Evolutionary conservation across 2,113 vertebrate species (phyloP).

Genomic region (Phyllopteryx taeniolatus): DNA sequence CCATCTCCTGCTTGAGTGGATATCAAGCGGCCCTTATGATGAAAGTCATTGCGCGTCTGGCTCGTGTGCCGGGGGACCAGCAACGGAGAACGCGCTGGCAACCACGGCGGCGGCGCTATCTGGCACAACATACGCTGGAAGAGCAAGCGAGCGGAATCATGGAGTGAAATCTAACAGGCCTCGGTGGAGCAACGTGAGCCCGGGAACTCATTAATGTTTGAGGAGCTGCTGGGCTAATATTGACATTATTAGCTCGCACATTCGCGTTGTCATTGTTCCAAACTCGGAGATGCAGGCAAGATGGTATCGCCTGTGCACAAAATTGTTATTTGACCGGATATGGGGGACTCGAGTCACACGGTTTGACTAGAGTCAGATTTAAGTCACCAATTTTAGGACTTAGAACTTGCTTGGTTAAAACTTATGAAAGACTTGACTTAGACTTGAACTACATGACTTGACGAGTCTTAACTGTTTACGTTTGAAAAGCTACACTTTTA

Average conservation of each 20-base stretch:
- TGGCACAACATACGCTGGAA: slow-evolving; percentile 48
- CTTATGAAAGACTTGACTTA: too few relatives aligned
- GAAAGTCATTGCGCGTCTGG: slow-evolving; percentile 57
- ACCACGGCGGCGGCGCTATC: slow-evolving; percentile 51
- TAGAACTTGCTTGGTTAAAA: too few relatives aligned
- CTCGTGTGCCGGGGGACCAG: slow-evolving; percentile 41
- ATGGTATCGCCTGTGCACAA: slow-evolving; percentile 9
- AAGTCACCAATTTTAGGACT: not conserved
- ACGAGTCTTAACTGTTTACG: too few relatives aligned
- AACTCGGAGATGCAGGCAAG: slow-evolving; percentile 13
- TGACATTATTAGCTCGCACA: slow-evolving; percentile 29
- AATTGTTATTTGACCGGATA: not conserved
- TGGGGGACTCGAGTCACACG: not conserved
- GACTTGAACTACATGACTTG: too few relatives aligned
- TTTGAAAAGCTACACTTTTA: too few relatives aligned
- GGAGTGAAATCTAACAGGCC: slow-evolving; percentile 68
- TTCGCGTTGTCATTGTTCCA: slow-evolving; percentile 26
- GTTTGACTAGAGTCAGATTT: not conserved
- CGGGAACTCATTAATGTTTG: slow-evolving; percentile 71
- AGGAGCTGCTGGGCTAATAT: slow-evolving; percentile 56
- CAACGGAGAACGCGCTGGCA: slow-evolving; percentile 55
- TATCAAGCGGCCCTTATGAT: slow-evolving; percentile 50
- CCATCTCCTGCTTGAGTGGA: slow-evolving; percentile 23
- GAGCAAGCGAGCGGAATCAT: slow-evolving; percentile 50
- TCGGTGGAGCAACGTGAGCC: slow-evolving; percentile 62